phyloP scores from a whole-genome alignment of 2,888 invertebrate genomes.

The Myathropa florea region DNA sequence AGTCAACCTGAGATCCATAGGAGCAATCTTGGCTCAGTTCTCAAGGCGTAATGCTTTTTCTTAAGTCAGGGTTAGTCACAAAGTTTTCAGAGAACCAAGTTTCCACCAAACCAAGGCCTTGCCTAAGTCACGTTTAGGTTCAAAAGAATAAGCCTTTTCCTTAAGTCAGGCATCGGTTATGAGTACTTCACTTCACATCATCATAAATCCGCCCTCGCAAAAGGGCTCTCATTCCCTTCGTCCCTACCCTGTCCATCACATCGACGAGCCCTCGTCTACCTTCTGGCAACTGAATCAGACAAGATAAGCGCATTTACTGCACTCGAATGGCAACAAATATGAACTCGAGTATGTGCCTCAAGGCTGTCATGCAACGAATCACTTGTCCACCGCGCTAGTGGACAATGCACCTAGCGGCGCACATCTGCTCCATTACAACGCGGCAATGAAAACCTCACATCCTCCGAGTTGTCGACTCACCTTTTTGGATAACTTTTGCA shows the following conservation, averaged over 20 bases:
- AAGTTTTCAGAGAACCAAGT: too few species aligned
- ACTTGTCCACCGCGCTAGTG: not conserved
- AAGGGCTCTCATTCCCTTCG: not conserved
- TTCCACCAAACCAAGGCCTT: too few species aligned
- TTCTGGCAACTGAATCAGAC: not conserved
- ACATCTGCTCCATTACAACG: not conserved
- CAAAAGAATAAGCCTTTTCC: too few species aligned
- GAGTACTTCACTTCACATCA: too few species aligned
- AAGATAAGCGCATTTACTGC: not conserved
- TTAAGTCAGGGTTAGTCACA: too few species aligned
- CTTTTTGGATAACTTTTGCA: not conserved
- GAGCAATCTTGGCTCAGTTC: too few species aligned
- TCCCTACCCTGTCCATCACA: not conserved
- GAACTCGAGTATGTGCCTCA: not conserved
- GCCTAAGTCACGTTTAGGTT: too few species aligned
- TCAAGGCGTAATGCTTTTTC: too few species aligned
- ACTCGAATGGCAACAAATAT: not conserved
- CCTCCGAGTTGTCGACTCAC: not conserved
- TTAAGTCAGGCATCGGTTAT: too few species aligned
- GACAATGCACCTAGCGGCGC: not conserved
- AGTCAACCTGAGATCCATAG: too few species aligned
- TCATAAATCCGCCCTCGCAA: too few species aligned
- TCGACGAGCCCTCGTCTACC: not conserved
- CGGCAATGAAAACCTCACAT: not conserved
- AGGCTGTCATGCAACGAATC: not conserved